These are phyloP conservation scores for Turdus rufiventris DNA, from an alignment of 2,113 vertebrate genomes.

Conservation along the genomic window DNA sequence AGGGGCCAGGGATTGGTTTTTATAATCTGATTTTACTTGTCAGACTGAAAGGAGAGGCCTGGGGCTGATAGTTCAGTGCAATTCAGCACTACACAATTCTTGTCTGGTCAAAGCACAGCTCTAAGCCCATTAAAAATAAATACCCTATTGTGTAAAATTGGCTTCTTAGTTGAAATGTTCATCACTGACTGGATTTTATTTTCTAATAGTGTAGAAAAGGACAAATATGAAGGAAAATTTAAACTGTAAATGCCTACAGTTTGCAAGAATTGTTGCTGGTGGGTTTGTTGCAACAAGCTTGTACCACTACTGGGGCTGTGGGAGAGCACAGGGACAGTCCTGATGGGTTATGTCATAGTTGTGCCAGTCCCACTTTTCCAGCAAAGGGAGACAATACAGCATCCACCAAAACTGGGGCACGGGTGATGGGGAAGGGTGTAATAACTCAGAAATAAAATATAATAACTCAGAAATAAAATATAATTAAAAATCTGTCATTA, in stretches of 20 bases:
- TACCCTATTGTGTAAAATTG: not conserved
- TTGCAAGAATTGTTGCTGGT: not conserved
- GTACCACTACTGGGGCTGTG: fast-evolving
- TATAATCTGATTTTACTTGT: not conserved
- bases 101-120: not conserved
- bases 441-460: not conserved
- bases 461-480: not conserved
- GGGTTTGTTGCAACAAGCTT: not conserved
- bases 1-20: fast-evolving
- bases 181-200: not conserved
- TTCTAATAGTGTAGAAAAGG: not conserved
- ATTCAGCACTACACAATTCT: not conserved
- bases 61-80: not conserved
- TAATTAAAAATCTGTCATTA: not conserved
- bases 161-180: not conserved
- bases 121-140: not conserved
- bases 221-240: not conserved
- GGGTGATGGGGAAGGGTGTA: not conserved
- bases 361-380: not conserved
- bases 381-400: not conserved
- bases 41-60: not conserved
- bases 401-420: not conserved
- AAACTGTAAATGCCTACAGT: not conserved
- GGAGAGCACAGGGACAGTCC: not conserved
- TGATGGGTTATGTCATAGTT: too few relatives aligned